Evolutionary conservation across 2,797 vertebrate species (phyloP), one percentile per base, ranked within the genome.

Genomic region (Lagocephalus sceleratus): DNA sequence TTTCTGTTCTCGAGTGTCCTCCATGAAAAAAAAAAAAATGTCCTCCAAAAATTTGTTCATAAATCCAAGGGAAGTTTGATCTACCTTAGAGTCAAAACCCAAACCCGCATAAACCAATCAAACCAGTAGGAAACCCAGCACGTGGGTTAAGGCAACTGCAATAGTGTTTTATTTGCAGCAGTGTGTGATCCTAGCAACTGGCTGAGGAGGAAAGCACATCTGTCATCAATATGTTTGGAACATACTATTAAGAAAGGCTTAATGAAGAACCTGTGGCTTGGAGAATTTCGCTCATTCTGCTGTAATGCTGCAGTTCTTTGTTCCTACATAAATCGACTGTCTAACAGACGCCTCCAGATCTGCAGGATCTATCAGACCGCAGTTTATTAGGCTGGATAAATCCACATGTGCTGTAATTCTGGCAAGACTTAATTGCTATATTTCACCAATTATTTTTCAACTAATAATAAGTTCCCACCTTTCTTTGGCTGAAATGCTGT

Each of bases 211-310:
- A 47, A 35, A 47, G n/a, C 42, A 74, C 84, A 81, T 85, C 77
- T 88, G 85, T 63, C 22, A 59, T 63, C 83, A 85, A 81, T 66
- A 81, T 83, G 81, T 71, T 60, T 48, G 29, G 22, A 71, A 21
- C 43, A 4, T 26, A 42, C 20, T 15, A 40, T 51, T 45, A 53
- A 40, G 20, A 52, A 47, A 60, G 14, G 1, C 39, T 35, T 54
- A 68, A 60, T 63, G 60, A 70, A 64, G 45, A 68, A 69, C 55
- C 66, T 61, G 57, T 44, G 51, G 17, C 51, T 17, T 29, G 42
- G 12, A 71, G 40, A 69, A 57, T 57, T 63, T 62, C 52, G 42
- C 42, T 82, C 51, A 59, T 20, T 20, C 29, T 16, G 42, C 32
- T 14, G 11, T 35, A 35, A 53, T 40, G 16, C 29, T 41, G 16